Conservation (phyloP, 2,888 invertebrate genomes). For the Diaphora mendica region DNA sequence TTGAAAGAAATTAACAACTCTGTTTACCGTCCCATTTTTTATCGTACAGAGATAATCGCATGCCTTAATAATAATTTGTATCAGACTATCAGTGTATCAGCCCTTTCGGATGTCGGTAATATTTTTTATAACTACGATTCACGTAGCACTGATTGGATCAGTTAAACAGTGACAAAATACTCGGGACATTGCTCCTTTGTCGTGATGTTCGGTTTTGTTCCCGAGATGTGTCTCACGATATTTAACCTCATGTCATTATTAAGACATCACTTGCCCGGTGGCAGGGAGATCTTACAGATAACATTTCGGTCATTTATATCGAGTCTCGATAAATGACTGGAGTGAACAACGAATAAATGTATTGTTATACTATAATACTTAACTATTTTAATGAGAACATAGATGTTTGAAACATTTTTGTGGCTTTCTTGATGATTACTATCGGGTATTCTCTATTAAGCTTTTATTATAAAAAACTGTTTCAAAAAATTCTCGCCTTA, state of each 20-base stretch:
- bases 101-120: conserved; percentile 68
- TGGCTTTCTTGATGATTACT: not conserved
- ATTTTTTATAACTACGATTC: conserved; percentile 71
- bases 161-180: conserved; percentile 85
- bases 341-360: conserved; percentile 52
- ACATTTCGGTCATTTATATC: conserved; percentile 77
- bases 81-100: conserved; percentile 75
- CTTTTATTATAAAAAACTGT: not conserved
- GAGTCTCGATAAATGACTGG: conserved; percentile 64
- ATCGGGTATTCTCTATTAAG: not conserved
- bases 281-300: conserved; percentile 79
- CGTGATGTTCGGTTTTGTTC: conserved; percentile 72
- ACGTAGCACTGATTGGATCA: conserved; percentile 79
- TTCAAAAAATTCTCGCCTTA: conserved; percentile 25
- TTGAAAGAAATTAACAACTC: conserved; percentile 73
- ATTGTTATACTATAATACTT: conserved; percentile 51
- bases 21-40: conserved; percentile 68
- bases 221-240: conserved; percentile 81
- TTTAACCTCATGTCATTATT: conserved; percentile 83
- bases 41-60: conserved; percentile 68
- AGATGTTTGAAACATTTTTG: conserved; percentile 20
- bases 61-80: conserved; percentile 75
- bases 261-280: conserved; percentile 86
- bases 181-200: conserved; percentile 78
- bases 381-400: conserved; percentile 49